Evolutionary conservation across 2,888 invertebrate genomes (phyloP), one percentile per base, ranked within the genome.

Genomic region (Smittia aterrima): DNA sequence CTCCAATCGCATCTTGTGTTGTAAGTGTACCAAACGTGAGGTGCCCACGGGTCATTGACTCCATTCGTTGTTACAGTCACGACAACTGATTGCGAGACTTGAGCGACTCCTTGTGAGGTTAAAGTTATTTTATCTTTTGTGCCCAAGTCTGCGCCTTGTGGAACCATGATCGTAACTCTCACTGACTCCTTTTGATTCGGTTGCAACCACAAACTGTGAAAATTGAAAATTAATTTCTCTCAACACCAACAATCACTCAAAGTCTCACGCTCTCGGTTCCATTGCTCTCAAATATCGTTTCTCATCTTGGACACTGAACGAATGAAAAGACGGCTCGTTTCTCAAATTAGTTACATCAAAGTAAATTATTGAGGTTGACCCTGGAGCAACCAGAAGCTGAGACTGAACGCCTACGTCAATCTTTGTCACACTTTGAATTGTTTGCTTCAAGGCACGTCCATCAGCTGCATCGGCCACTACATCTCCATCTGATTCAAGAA

Each of bases 291-390:
- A 78, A 77, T 87, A 86, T 16, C 85, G 82, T 75, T 86, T 83
- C 78, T 90, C 86, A 72, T 89, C 87, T 9, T 85, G 84, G 0
- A 88, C 89, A 32, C 85, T 85, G 79, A 89, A 91, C 74, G 81
- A 82, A 77, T 87, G 88, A 75, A 83, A 83, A 20, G 85, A 85
- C 0, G 84, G 79, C 76, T 83, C 86, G 9, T 85, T 85, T n/a
- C 86, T 86, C 80, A 87, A 88, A 81, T 92, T 92, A 0, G 88
- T 90, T 0, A 92, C 88, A 81, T 91, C 90, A 78, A 90, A 92
- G 75, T 87, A 85, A n/a, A 92, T 78, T 76, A 80, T 78, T n/a
- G 79, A 76, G 38, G 76, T 76, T 74, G 77, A 77, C 22, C 83
- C 83, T 0, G 84, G 81, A 1, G 80, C 79, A 1, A 82, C 78